These are phyloP conservation scores for Caenorhabditis sp. DNA, from an alignment of 2,888 invertebrate genomes.

Conservation along the genomic window DNA sequence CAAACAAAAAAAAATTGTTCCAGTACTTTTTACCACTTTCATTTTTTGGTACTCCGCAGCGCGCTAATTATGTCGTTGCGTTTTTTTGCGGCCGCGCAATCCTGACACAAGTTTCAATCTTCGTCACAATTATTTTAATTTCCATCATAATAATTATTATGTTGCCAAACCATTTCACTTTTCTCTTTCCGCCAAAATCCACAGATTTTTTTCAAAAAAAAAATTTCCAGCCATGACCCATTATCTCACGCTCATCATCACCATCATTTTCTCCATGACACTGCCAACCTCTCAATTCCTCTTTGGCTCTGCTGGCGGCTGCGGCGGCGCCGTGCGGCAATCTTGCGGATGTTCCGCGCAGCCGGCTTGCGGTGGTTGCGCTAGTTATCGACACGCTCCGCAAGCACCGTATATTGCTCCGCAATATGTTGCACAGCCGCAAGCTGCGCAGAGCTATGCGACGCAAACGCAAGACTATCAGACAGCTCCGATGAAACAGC, in stretches of 20 bases:
- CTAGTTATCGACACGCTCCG: neutral
- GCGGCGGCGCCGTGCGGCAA: too few species aligned
- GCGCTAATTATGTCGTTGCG: neutral
- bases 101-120: neutral
- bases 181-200: neutral
- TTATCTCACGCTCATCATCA: neutral
- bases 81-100: neutral
- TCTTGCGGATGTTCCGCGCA: conserved; percentile 14
- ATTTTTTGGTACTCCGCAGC: neutral
- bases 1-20: neutral
- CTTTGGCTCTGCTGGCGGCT: conserved; percentile 7
- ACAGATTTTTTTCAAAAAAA: neutral
- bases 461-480: neutral
- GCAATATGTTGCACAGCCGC: neutral
- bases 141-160: neutral
- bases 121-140: neutral
- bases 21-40: neutral
- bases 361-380: conserved; percentile 9
- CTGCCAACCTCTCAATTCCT: neutral
- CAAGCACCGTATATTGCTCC: neutral
- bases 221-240: neutral
- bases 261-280: neutral
- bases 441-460: neutral
- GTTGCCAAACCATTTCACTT: neutral
- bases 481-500: neutral